These are phyloP conservation scores for Bursaphelenchus mucronatus DNA, from an alignment of 1,140 invertebrate species.

Conservation along the genomic window DNA sequence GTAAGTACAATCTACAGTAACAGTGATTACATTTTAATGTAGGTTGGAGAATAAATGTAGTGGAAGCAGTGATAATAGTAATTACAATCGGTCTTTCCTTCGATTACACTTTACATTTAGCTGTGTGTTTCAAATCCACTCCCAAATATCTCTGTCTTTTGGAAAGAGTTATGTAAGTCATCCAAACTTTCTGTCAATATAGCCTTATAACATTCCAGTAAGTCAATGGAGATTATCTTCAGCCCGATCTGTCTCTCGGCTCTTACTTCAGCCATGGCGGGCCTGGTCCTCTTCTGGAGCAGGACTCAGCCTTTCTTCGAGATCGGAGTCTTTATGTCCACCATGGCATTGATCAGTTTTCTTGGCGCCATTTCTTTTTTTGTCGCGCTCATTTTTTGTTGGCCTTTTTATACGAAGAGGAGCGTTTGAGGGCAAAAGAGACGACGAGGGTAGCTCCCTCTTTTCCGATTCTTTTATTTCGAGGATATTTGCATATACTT, in stretches of 20 bases:
- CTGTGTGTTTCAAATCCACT: conserved; percentile 56
- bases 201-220: conserved; percentile 21
- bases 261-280: conserved; percentile 80
- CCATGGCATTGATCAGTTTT: conserved; percentile 84
- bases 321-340: conserved; percentile 82
- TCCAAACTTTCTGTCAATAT: conserved; percentile 12
- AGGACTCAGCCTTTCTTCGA: conserved; percentile 78
- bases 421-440: too few relatives aligned
- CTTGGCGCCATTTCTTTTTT: conserved; percentile 85
- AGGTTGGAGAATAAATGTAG: conserved; percentile 86
- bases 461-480: too few relatives aligned
- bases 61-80: conserved; percentile 87
- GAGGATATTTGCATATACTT: too few relatives aligned
- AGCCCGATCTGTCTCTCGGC: conserved; percentile 82
- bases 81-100: conserved; percentile 88
- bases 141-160: conserved; percentile 14
- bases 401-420: too few relatives aligned
- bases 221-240: conserved; percentile 28
- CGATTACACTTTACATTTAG: conserved; percentile 89
- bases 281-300: conserved; percentile 79
- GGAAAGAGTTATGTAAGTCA: conserved; percentile 7
- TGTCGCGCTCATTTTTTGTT: conserved; percentile 24
- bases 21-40: conserved; percentile 55
- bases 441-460: too few relatives aligned
- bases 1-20: conserved; percentile 16